Conservation (phyloP, 2,797 vertebrate genomes). For the Crypturellus tataupa region DNA sequence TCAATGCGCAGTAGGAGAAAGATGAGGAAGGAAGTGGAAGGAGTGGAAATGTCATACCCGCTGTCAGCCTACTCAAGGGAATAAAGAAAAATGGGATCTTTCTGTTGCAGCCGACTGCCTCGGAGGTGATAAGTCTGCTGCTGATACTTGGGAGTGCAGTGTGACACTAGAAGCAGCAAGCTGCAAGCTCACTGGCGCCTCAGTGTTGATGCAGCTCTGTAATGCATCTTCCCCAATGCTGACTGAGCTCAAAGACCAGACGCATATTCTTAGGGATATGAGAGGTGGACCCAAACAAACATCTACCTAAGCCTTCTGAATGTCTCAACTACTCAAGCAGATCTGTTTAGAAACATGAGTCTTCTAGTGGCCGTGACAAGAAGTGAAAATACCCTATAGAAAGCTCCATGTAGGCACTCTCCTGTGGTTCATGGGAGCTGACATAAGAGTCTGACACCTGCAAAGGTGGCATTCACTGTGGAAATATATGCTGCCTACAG, state of each 20-base stretch:
- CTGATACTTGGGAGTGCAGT: neutral
- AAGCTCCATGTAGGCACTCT: neutral
- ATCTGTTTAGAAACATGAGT: neutral
- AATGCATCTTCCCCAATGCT: neutral
- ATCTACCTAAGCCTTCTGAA: neutral
- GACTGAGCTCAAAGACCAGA: neutral
- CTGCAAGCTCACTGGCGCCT: neutral
- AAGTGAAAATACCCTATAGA: neutral
- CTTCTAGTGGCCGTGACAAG: neutral
- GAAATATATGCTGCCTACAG: neutral
- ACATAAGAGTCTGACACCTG: neutral
- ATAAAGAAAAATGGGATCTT: neutral
- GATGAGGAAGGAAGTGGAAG: constrained; percentile 8
- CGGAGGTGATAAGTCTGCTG: neutral
- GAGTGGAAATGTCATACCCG: neutral
- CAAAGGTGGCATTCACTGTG: neutral
- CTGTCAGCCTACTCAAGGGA: neutral
- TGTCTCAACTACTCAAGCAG: neutral
- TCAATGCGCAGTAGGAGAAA: neutral
- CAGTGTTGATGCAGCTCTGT: neutral
- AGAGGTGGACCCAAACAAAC: neutral
- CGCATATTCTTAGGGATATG: too few species aligned
- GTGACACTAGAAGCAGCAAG: neutral
- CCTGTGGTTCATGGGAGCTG: neutral
- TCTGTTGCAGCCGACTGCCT: neutral